phyloP scores from a whole-genome alignment of 2,888 invertebrate genomes.

The Carpatolechia fugitivella region DNA sequence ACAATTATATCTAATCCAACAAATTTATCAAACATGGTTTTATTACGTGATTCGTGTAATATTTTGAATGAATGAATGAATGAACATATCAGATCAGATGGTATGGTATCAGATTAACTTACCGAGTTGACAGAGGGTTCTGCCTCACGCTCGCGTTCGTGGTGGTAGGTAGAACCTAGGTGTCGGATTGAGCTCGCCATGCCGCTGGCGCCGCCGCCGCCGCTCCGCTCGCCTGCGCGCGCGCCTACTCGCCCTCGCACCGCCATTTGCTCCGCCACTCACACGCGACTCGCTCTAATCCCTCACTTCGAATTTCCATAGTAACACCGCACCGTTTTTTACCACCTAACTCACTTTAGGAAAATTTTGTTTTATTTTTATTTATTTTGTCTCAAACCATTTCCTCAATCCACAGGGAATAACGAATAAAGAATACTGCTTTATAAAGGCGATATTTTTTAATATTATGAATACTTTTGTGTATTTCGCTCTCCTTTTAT shows the following conservation, averaged over 20 bases:
- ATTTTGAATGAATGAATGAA: too few relatives aligned
- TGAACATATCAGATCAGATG: too few relatives aligned
- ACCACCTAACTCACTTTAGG: not conserved
- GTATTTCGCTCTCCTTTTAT: not conserved
- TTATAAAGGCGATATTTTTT: not conserved
- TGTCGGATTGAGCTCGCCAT: constrained; percentile 72
- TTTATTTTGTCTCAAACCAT: not conserved
- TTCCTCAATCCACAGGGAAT: not conserved
- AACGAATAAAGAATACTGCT: not conserved
- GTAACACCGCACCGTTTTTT: constrained; percentile 7
- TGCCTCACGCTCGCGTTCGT: constrained; percentile 62
- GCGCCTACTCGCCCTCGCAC: constrained; percentile 6
- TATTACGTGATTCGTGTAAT: too few relatives aligned
- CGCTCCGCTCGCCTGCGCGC: constrained; percentile 16
- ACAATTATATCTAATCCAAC: too few relatives aligned
- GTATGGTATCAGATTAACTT: not conserved
- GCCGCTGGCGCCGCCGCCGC: too few relatives aligned
- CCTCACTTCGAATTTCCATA: constrained; percentile 16
- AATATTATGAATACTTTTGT: not conserved
- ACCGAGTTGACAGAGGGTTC: constrained; percentile 20
- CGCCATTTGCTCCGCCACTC: not conserved
- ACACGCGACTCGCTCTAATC: constrained; percentile 23
- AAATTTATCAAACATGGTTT: too few relatives aligned
- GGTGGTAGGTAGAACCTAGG: constrained; percentile 59
- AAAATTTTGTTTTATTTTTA: not conserved